Base-by-base conservation (phyloP, 1,140 invertebrate genomes). In the Ceratosolen solmsi region DNA sequence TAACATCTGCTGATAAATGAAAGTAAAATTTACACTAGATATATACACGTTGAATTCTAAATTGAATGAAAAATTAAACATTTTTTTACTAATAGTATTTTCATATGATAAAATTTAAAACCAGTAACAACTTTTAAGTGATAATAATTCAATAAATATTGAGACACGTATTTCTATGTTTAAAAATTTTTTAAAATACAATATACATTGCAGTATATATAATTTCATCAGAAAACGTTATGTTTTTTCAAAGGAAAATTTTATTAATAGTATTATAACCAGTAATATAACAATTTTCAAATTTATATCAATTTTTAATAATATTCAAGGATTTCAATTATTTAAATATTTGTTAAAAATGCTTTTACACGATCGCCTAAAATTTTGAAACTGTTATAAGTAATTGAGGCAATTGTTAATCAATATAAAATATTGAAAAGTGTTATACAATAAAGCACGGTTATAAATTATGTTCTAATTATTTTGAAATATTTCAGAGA, bases 301-400 rank as follows among this genome's bases (percentile, higher is more conserved):
- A 25, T 74, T 74, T 27, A 7, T 54, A 65, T 9, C 22, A 65
- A 30, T 63, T 51, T 25, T 70, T 27, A 25, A 78, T 36, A 36
- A 25, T 36, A 11, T 0, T 74, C 51, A 25, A 63, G 41, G 22
- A 7, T 25, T 36, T 49, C 5, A 54, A 7, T 49, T 38, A 36
- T n/a, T n/a, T 20, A 60, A 72, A 30, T 17, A 17, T 13, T 65
- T 15, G 4, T 2, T 22, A n/a, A 8, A 25, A 80, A 74, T 73
- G 70, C 27, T 51, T 80, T 76, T 75, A 20, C 65, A 77, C 58
- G 84, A 86, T 86, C 86, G 87, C 86, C 87, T 86, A 83, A 83
- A 41, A 86, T 89, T 87, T 85, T 88, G 88, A 84, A 85, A 84
- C 87, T 86, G 85, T 76, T 87, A 84, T 84, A 82, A 79, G 73